phyloP scores from a whole-genome alignment of 2,113 vertebrate genomes.

The Lophochroa leadbeateri region DNA sequence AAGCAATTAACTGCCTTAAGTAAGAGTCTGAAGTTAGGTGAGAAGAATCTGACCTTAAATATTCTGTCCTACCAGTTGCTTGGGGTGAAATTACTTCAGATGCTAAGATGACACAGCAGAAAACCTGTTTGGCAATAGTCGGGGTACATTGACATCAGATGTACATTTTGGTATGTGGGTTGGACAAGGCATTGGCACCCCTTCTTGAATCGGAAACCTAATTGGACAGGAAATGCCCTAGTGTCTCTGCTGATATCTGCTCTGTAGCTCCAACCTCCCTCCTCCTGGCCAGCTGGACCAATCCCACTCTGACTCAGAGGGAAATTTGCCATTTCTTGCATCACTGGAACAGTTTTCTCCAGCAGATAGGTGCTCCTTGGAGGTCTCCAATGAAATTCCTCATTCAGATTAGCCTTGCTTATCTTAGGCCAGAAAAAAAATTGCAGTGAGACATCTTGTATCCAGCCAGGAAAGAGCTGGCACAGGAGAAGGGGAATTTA shows the following conservation, averaged over 20 bases:
- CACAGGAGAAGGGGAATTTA: not conserved
- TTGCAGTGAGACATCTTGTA: not conserved
- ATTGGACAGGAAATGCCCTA: not conserved
- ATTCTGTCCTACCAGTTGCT: not conserved
- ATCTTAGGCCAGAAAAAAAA: not conserved
- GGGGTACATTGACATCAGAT: not conserved
- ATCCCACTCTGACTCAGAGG: not conserved
- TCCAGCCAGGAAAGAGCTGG: not conserved
- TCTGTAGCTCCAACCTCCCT: not conserved
- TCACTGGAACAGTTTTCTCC: not conserved
- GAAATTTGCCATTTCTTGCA: not conserved
- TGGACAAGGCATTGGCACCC: not conserved
- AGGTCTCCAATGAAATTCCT: not conserved
- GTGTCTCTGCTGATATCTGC: not conserved
- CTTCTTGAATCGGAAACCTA: not conserved
- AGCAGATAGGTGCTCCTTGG: not conserved
- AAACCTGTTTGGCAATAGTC: not conserved
- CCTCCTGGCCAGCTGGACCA: not conserved
- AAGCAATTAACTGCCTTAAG: not conserved
- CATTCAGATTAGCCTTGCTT: not conserved
- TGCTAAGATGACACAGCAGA: not conserved
- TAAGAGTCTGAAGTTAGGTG: not conserved
- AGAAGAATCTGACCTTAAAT: not conserved
- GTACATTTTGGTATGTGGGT: not conserved
- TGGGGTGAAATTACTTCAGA: not conserved